These are phyloP conservation scores for Neopipo cinnamomea DNA, from an alignment of 2,113 vertebrate species.

Conservation along the genomic window DNA sequence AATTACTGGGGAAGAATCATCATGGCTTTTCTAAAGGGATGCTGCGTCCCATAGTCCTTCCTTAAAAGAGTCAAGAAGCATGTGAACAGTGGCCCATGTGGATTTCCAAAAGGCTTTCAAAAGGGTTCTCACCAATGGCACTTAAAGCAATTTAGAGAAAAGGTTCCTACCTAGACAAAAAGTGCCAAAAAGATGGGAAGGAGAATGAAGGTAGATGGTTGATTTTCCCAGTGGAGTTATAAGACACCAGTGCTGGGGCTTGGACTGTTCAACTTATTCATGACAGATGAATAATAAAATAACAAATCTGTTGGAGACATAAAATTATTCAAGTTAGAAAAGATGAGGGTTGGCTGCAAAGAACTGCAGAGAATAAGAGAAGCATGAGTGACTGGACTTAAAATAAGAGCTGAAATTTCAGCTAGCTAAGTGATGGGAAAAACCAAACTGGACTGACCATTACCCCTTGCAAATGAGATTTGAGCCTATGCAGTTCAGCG, in stretches of 20 bases:
- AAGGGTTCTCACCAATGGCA: background rate
- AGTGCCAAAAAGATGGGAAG: background rate
- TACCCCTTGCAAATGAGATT: background rate
- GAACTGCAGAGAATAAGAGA: background rate
- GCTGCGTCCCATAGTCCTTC: background rate
- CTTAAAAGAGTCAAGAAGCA: background rate
- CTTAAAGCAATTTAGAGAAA: background rate
- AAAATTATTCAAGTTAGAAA: slow-evolving; percentile 8
- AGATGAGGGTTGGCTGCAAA: background rate
- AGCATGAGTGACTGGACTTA: background rate
- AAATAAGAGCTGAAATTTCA: background rate
- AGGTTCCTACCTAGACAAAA: background rate
- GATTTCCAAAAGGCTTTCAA: background rate
- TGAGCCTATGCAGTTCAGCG: background rate
- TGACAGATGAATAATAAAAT: slow-evolving; percentile 18
- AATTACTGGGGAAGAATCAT: slow-evolving; percentile 1
- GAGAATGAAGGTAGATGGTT: background rate
- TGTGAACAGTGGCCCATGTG: background rate
- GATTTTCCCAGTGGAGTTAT: background rate
- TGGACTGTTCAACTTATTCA: background rate
- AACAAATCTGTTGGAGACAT: background rate
- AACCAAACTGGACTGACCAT: background rate
- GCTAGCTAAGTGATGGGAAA: background rate
- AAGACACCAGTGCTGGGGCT: background rate
- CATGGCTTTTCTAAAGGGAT: background rate